Percentiles rank a stretch among this genome's conserved stretches.
phyloP scores from a whole-genome alignment of 37 sponge, comb jelly and placozoan genomes.

The Agelas oroides region DNA sequence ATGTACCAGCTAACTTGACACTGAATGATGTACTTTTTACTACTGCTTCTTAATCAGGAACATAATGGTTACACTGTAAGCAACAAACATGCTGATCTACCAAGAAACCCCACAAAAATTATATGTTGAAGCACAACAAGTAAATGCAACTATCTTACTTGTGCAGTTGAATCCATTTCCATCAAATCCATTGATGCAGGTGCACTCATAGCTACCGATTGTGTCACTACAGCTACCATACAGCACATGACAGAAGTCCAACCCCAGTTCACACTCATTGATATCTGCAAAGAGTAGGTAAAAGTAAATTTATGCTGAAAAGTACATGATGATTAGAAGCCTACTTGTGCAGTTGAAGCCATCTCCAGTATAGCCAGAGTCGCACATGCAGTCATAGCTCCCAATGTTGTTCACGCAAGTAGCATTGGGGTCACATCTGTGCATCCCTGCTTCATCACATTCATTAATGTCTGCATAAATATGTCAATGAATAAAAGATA shows the following conservation, averaged over 20 bases:
- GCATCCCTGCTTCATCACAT: neutral
- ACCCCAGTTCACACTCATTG: slow-evolving; percentile 8
- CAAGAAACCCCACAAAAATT: no score
- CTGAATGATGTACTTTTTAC: no score
- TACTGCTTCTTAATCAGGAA: no score
- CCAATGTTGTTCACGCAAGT: slow-evolving; percentile 17
- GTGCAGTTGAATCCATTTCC: slow-evolving; percentile 23
- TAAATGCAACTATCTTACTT: no score
- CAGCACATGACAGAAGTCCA: neutral
- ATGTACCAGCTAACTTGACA: no score
- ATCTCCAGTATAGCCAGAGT: slow-evolving; percentile 23
- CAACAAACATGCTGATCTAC: no score
- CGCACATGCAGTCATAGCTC: no score
- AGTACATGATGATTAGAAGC: no score
- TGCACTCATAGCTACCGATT: slow-evolving; percentile 33
- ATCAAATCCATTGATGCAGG: slow-evolving; percentile 28
- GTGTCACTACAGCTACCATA: slow-evolving; percentile 33
- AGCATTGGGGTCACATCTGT: slow-evolving; percentile 5
- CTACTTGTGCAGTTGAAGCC: slow-evolving; percentile 13
- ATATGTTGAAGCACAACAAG: no score
- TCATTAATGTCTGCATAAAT: slow-evolving; percentile 24
- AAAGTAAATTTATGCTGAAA: no score
- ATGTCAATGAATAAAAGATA: no score
- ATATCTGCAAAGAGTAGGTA: slow-evolving; percentile 18
- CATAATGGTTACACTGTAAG: no score